These are phyloP conservation scores for Morpho helenor DNA, from an alignment of 2,888 invertebrate genomes.

Conservation along the genomic window DNA sequence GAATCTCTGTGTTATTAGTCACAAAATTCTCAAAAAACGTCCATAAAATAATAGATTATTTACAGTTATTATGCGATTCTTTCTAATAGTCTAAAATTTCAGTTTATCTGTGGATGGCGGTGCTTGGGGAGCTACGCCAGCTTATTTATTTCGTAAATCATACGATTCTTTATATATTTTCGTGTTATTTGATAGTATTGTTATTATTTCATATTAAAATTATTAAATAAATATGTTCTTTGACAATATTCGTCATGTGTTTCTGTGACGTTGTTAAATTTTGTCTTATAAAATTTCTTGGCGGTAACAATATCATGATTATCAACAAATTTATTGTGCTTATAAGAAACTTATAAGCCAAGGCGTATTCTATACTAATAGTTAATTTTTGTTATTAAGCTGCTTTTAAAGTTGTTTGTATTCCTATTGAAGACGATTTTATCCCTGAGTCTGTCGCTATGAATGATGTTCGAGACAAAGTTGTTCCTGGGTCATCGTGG, in stretches of 20 bases:
- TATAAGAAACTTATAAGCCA: slow-evolving; percentile 54
- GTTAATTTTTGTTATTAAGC: not conserved
- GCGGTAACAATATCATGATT: slow-evolving; percentile 61
- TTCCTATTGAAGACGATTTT: slow-evolving; percentile 15
- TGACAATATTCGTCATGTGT: slow-evolving; percentile 38
- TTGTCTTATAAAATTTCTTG: slow-evolving; percentile 44
- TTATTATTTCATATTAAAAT: slow-evolving; percentile 29
- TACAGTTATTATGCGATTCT: too few species aligned
- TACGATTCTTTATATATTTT: slow-evolving; percentile 41
- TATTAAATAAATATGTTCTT: slow-evolving; percentile 31
- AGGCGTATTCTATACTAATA: slow-evolving; percentile 6
- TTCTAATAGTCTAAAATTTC: slow-evolving; percentile 2
- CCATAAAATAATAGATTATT: too few species aligned
- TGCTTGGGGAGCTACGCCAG: slow-evolving; percentile 68
- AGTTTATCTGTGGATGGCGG: slow-evolving; percentile 67
- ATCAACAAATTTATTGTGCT: slow-evolving; percentile 48
- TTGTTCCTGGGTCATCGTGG: slow-evolving; percentile 70
- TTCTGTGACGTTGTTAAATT: slow-evolving; percentile 38
- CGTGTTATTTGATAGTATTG: slow-evolving; percentile 22
- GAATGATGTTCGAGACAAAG: slow-evolving; percentile 77
- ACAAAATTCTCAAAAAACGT: too few species aligned
- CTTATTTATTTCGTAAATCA: slow-evolving; percentile 48
- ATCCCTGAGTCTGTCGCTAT: slow-evolving; percentile 44
- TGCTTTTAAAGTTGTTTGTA: slow-evolving; percentile 5
- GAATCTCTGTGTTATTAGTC: too few species aligned